A percentile compares a stretch with the other conserved stretches of the same genome.
Conservation (phyloP, 2,113 vertebrate species). For the Rhynchomys soricoides region DNA sequence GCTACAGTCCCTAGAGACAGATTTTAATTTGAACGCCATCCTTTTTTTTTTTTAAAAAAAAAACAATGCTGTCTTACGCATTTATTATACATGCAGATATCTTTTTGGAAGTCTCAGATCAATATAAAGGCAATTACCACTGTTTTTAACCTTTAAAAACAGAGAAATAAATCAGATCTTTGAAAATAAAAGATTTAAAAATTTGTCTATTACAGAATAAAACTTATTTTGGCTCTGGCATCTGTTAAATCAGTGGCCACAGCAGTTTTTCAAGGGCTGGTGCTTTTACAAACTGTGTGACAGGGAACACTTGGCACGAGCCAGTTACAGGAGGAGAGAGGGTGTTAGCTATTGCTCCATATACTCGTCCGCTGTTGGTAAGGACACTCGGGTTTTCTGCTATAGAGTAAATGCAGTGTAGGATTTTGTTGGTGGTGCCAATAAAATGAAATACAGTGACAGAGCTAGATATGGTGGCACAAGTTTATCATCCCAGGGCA, state of each 20-base stretch:
- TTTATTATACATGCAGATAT: neutral
- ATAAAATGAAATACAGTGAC: neutral
- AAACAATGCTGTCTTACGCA: neutral
- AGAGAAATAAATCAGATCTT: neutral
- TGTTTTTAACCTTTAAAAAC: constrained; percentile 50
- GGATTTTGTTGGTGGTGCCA: neutral
- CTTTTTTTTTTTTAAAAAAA: constrained; percentile 26
- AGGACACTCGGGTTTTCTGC: neutral
- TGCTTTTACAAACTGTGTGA: neutral
- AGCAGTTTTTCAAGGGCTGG: too few relatives aligned
- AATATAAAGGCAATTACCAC: constrained; percentile 43
- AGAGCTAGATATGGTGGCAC: neutral
- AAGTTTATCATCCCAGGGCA: neutral
- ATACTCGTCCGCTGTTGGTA: accelerated
- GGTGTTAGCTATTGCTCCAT: accelerated
- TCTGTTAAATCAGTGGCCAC: neutral
- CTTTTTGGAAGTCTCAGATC: neutral
- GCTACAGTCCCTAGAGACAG: neutral
- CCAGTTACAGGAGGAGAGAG: accelerated
- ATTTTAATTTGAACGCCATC: constrained; percentile 25
- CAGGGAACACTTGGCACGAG: accelerated
- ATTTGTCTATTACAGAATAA: neutral
- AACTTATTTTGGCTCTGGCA: neutral
- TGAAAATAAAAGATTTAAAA: constrained; percentile 14
- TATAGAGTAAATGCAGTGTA: accelerated